Base-by-base conservation (phyloP, 53 echinoderm and acorn worm genomes). In the Echinometra lucunter region DNA sequence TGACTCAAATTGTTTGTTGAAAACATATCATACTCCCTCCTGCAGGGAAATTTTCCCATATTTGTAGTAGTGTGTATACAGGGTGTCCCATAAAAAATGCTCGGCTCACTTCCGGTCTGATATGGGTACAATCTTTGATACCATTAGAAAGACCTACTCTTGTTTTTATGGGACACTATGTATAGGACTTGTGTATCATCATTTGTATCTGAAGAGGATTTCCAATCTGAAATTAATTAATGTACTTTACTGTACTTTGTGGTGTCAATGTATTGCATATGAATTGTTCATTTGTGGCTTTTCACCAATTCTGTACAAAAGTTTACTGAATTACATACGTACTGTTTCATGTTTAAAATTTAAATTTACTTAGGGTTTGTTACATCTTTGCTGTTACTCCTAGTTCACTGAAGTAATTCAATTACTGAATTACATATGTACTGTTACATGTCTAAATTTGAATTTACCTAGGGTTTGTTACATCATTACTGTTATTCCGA, bases 121-220 rank as follows among this genome's bases (percentile, higher is more conserved):
- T 63, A 63, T 63, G 63, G 63, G 63, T 63, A 63, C 63, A 63
- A 63, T 63, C 15, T 63, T 63, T 63, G 63, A 63, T 63, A 63
- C 63, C 63, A 63, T 63, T 63, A 13, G 18, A 63, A 63, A 63
- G 63, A 63, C 63, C 63, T 11, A 49, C 49, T 49, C 49, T 49
- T 49, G 49, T 49, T 49, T 58, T 58, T 58, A 58, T 58, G 18
- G 58, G 16, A 0, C 67, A 28, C 67, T 74, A 35, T 74, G 37
- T 37, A 74, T 37, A 74, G 74, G 74, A 74, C 74, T 74, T 66
- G 66, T 5, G n/a, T 37, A 74, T 74, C 49, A 49, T 49, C 37
- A 74, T 74, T 37, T 74, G 74, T 37, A 74, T 35, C 37, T 74
- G 74, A 74, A 74, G 74, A 74, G 74, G 49, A 74, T 74, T 74